phyloP scores from a whole-genome alignment of 2,888 invertebrate genomes.

The Ptilodon capucinus region DNA sequence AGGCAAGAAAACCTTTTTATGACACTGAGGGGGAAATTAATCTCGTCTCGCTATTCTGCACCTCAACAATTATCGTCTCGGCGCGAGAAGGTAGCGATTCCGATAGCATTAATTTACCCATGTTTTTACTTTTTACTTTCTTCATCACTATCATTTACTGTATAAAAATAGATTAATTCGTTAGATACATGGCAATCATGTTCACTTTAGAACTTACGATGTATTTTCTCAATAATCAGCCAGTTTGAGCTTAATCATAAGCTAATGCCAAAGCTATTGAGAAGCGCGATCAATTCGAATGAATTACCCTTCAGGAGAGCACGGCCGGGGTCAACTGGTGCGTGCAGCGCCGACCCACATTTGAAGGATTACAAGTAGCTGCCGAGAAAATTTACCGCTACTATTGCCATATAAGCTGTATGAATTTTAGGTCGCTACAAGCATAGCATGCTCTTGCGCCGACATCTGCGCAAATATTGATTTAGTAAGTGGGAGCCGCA shows the following conservation, averaged over 20 bases:
- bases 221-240: too few species aligned
- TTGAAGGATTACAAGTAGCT: conserved; percentile 81
- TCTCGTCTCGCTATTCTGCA: conserved; percentile 39
- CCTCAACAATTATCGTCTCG: conserved; percentile 33
- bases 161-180: not conserved
- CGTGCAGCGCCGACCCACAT: conserved; percentile 79
- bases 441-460: conserved; percentile 79
- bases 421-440: conserved; percentile 81
- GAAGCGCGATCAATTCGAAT: conserved; percentile 61
- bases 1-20: conserved; percentile 27
- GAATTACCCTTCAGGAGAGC: conserved; percentile 67
- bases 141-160: not conserved
- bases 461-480: conserved; percentile 83
- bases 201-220: too few species aligned
- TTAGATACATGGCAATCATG: too few species aligned
- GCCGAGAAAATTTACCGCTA: conserved; percentile 82
- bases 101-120: not conserved
- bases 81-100: not conserved
- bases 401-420: conserved; percentile 81
- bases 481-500: conserved; percentile 78
- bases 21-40: conserved; percentile 35
- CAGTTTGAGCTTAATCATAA: conserved; percentile 12
- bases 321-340: conserved; percentile 72
- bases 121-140: not conserved
- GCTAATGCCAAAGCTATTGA: conserved; percentile 35